Conservation (phyloP, 2,113 vertebrate species). For the Anas platyrhynchos region DNA sequence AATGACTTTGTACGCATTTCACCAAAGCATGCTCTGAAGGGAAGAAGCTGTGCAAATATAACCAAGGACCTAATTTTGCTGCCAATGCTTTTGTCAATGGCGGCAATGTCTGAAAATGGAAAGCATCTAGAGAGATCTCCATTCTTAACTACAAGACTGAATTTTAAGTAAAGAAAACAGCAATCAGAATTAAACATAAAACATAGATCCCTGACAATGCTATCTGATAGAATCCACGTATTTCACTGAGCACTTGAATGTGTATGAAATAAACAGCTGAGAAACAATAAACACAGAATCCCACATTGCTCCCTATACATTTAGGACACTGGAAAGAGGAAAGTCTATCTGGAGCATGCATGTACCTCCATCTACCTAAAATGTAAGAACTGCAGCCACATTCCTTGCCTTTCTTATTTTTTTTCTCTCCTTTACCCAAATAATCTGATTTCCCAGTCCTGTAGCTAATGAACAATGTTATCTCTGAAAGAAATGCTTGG, state of each 20-base stretch:
- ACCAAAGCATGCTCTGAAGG: neutral
- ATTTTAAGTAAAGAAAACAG: neutral
- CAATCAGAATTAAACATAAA: neutral
- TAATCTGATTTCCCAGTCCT: neutral
- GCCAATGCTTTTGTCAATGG: neutral
- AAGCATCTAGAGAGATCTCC: neutral
- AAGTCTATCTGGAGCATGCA: neutral
- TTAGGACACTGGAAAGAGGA: accelerated
- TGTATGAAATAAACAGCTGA: neutral
- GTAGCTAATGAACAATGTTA: neutral
- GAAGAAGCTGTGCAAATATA: neutral
- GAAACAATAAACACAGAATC: neutral
- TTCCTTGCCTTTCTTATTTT: neutral
- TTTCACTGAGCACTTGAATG: neutral
- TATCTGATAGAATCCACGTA: neutral
- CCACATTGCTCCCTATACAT: neutral
- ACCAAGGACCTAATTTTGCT: neutral
- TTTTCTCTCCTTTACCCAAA: neutral
- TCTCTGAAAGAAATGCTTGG: neutral
- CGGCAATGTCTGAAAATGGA: neutral
- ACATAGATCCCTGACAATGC: neutral
- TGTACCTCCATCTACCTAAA: neutral
- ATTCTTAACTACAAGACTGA: neutral
- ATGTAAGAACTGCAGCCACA: neutral
- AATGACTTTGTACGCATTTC: constrained; percentile 9